These are phyloP conservation scores for Salvelinus fontinalis DNA, from an alignment of 2,113 vertebrate genomes.

Conservation along the genomic window DNA sequence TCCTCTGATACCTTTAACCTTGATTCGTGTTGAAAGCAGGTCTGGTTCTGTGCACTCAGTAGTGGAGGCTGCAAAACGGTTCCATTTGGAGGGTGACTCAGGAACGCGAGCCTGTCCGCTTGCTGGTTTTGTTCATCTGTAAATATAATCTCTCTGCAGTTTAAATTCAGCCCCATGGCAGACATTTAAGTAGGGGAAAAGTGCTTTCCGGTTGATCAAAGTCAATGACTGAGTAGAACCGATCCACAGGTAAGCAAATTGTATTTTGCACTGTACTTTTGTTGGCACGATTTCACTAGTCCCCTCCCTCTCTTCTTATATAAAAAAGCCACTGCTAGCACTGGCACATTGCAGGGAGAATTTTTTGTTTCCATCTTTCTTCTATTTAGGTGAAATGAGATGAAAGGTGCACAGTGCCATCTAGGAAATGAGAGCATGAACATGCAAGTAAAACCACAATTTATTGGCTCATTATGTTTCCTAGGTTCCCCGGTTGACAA, in stretches of 20 bases:
- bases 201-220: constrained; percentile 44
- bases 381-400: constrained; percentile 49
- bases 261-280: constrained; percentile 23
- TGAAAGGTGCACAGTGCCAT: constrained; percentile 30
- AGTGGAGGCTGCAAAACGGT: constrained; percentile 44
- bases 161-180: constrained; percentile 27
- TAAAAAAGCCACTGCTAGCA: constrained; percentile 40
- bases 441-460: constrained; percentile 19
- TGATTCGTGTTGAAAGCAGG: constrained; percentile 54
- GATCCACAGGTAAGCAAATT: constrained; percentile 51
- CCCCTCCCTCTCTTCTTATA: constrained; percentile 10
- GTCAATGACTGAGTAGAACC: constrained; percentile 16
- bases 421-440: constrained; percentile 22
- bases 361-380: constrained; percentile 50
- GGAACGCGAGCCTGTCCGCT: constrained; percentile 26
- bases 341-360: constrained; percentile 45
- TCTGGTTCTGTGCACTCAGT: constrained; percentile 23
- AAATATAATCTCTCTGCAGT: constrained; percentile 50
- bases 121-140: constrained; percentile 48
- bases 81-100: constrained; percentile 47
- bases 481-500: constrained; percentile 21
- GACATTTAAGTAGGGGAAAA: constrained; percentile 40
- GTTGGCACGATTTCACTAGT: constrained; percentile 35
- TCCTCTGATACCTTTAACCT: constrained; percentile 17
- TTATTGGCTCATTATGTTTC: constrained; percentile 45